Evolutionary conservation across 2,797 vertebrate genomes (phyloP).

Genomic region (Strix occidentalis): DNA sequence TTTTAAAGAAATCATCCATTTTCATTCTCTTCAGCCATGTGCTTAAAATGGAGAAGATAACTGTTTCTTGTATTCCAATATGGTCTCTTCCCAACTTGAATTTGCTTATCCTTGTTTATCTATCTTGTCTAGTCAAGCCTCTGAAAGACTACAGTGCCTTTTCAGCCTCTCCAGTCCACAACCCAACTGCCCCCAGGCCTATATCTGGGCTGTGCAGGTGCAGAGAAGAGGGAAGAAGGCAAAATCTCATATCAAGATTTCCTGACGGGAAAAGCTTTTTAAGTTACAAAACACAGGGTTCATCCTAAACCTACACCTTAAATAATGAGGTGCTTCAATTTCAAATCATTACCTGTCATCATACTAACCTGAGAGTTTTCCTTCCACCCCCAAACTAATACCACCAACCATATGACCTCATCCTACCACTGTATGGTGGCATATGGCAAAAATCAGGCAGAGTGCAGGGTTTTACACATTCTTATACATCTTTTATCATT

Average conservation of each 20-base stretch:
- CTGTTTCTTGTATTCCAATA: background rate
- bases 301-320: background rate
- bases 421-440: background rate
- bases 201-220: background rate
- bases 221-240: background rate
- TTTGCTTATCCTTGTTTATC: background rate
- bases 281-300: background rate
- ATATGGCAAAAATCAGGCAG: background rate
- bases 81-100: background rate
- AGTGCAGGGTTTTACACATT: background rate
- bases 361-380: background rate
- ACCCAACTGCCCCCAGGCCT: background rate
- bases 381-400: background rate
- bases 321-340: background rate
- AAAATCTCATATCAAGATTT: background rate
- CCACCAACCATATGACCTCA: background rate
- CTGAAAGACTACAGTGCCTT: background rate
- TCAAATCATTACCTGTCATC: background rate
- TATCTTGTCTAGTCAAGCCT: background rate
- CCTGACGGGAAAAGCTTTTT: background rate
- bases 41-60: background rate
- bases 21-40: background rate
- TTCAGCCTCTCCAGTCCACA: background rate
- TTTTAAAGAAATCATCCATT: background rate
- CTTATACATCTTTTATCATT: background rate